Base-by-base conservation (phyloP, 2,797 vertebrate species). In the Mormyrops attenuatus region DNA sequence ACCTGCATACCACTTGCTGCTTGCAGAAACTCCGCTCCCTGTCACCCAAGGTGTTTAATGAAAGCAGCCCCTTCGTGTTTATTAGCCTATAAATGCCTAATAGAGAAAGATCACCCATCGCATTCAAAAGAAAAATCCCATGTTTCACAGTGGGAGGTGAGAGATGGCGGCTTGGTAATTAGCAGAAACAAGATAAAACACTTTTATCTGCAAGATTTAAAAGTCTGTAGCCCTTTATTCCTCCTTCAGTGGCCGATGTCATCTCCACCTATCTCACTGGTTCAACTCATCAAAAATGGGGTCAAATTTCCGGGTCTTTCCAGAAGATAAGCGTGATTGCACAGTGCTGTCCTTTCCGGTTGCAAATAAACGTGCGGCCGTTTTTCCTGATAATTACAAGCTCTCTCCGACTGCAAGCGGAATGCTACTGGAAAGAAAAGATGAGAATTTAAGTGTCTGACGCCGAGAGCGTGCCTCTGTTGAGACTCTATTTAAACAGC, bases 401-500 rank as follows among this genome's bases (percentile, higher is more conserved):
- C 85, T 87, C 30, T 60, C 85, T 60, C 8, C 6, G 34, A 44
- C 49, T 87, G 53, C 3, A 87, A 55, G 52, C 34, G 30, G 50
- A 57, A 60, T 38, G 50, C 52, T 41, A 57, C 53, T 88, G 17
- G 38, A 73, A 47, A 80, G 50, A 89, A 89, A 41, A 84, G 8
- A 73, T 38, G 66, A 57, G 50, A 44, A 57, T 89, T 57, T 53
- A 52, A 89, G 53, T 84, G 50, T 55, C 88, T 82, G 52, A 57
- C 11, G 26, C 49, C 8, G 11, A 38, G 66, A 88, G 9, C 38
- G 63, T 9, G 73, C 34, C 73, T 13, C 30, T 57, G 20, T 41
- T 11, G 50, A 57, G 87, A 34, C 66, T 69, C 44, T 49, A 66
- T 88, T 88, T 50, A 88, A 77, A 88, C 44, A 50, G 60, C 88